Evolutionary conservation across 2,888 invertebrate genomes (phyloP), one percentile per base, ranked within the genome.

Genomic region (Volucella inflata): DNA sequence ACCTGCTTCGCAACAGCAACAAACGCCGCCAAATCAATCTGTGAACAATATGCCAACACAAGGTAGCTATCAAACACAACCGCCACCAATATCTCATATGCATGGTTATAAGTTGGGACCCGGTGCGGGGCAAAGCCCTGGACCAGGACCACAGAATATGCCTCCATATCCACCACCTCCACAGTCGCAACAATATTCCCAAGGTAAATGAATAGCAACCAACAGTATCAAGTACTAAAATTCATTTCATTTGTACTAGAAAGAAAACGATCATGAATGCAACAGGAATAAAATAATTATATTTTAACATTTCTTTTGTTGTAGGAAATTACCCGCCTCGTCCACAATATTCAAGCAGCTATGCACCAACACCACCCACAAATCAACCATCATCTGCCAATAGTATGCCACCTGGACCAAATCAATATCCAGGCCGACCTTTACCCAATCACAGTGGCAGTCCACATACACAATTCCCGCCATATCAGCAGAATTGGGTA

Each of bases 91-190:
- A 16, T 91, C 90, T 75, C 92, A 92, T 89, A 92, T 92, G 90
- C 92, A 92, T 88, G 94, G 93, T 89, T 95, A 95, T 90, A 95
- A 95, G 92, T 93, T 94, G 92, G 92, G 93, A 67, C 94, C 93
- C 57, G 94, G 94, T 90, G 93, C 94, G 87, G 93, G 93, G 16
- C 89, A 90, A 89, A 89, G 94, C 90, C 93, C 94, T 88, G 93
- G 94, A 74, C 91, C 91, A 9, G 90, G 90, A 77, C 91, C 92
- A 75, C 94, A 94, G 89, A 93, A 93, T 88, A 93, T 94, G 92
- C 91, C 93, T 57, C 91, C 93, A 75, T 94, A 94, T 91, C 93
- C 94, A 87, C 93, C 94, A 80, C 93, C 93, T 60, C 92, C 94
- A 79, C 94, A 94, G 88, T 90, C 91, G 87, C 94, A 93, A 90